These are phyloP conservation scores for Adrianichthys oophorus DNA, from an alignment of 2,797 vertebrate species.

Conservation along the genomic window DNA sequence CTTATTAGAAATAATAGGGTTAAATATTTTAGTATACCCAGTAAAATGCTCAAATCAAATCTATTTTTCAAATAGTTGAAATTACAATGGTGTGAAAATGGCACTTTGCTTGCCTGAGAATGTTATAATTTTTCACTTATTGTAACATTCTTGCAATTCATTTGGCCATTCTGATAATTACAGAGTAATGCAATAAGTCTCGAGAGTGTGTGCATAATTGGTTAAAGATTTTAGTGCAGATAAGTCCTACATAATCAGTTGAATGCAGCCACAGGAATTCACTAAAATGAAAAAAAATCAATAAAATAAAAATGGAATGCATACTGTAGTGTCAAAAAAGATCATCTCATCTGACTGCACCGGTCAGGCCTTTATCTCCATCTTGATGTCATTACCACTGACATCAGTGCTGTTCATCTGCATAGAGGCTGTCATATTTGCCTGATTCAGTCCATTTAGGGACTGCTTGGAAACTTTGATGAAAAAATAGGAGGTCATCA, in stretches of 20 bases:
- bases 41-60: too few relatives aligned
- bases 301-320: constrained; percentile 2
- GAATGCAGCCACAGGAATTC: constrained; percentile 21
- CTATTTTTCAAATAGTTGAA: not conserved
- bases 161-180: constrained; percentile 61
- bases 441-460: constrained; percentile 51
- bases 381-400: constrained; percentile 19
- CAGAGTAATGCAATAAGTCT: constrained; percentile 59
- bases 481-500: constrained; percentile 57
- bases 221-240: constrained; percentile 35
- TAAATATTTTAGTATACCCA: too few relatives aligned
- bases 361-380: constrained; percentile 16
- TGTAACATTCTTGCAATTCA: constrained; percentile 51
- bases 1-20: too few relatives aligned
- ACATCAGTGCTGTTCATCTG: constrained; percentile 36
- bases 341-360: constrained; percentile 8
- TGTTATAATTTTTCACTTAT: constrained; percentile 49
- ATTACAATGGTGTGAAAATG: not conserved
- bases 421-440: constrained; percentile 20
- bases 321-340: constrained; percentile 3
- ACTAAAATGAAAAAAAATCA: constrained; percentile 13
- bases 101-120: constrained; percentile 23
- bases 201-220: constrained; percentile 53
- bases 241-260: constrained; percentile 27
- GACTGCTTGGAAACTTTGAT: constrained; percentile 55